These are phyloP conservation scores for Odontothrips loti DNA, from an alignment of 2,888 invertebrate genomes.

Conservation along the genomic window DNA sequence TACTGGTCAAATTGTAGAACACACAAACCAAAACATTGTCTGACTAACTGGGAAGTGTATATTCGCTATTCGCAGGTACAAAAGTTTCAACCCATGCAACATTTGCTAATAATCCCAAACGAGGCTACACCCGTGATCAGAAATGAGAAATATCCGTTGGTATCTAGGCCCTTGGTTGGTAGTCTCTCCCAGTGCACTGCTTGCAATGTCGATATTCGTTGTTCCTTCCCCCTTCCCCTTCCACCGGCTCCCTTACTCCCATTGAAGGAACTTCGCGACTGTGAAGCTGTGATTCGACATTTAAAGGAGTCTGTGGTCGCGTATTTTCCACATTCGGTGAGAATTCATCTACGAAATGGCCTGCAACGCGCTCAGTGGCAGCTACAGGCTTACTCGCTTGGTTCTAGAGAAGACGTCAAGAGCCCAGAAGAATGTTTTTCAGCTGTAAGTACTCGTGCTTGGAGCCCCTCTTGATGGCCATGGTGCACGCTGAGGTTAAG, in stretches of 20 bases:
- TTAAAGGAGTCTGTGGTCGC: too few species aligned
- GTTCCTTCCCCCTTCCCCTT: neutral
- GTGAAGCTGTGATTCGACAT: neutral
- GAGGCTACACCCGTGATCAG: too few species aligned
- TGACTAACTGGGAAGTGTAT: too few species aligned
- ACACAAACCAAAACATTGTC: too few species aligned
- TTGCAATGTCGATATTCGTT: too few species aligned
- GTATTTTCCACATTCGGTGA: neutral
- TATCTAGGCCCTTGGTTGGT: too few species aligned
- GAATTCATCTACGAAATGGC: neutral
- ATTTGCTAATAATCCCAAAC: too few species aligned
- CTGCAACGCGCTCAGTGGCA: neutral
- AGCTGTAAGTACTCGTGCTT: neutral
- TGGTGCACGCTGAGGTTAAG: neutral
- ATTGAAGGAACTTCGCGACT: neutral
- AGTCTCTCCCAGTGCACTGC: too few species aligned
- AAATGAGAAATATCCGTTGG: too few species aligned
- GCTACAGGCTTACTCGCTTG: neutral
- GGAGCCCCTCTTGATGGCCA: neutral
- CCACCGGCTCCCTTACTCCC: neutral
- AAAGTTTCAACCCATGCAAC: too few species aligned
- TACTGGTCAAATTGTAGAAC: neutral
- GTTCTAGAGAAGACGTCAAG: neutral
- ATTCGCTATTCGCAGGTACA: too few species aligned
- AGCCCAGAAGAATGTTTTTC: neutral